Conservation (phyloP, 2,113 vertebrate genomes). For the Andinoacara biseriatus region DNA sequence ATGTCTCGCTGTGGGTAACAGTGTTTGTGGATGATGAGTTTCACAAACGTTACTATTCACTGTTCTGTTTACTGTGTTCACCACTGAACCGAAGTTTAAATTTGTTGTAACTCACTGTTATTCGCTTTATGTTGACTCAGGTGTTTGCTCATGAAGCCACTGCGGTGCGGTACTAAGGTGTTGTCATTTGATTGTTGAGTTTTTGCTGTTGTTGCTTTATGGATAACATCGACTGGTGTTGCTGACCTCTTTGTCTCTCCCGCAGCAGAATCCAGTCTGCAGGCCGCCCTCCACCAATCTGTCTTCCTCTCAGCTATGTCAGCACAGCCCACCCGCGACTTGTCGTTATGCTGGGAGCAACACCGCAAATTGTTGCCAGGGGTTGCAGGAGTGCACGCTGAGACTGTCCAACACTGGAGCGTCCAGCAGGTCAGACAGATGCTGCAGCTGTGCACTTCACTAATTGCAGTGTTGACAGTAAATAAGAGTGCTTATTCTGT, state of each 20-base stretch:
- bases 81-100: background rate
- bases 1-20: background rate
- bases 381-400: slow-evolving; percentile 64
- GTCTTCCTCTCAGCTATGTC: slow-evolving; percentile 79
- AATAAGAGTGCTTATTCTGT: background rate
- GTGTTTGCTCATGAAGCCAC: background rate
- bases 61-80: background rate
- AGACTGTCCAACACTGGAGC: slow-evolving; percentile 74
- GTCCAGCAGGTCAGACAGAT: slow-evolving; percentile 74
- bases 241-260: background rate
- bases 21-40: background rate
- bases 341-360: slow-evolving; percentile 78
- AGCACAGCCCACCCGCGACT: slow-evolving; percentile 70
- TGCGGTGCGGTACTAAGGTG: background rate
- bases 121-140: no score
- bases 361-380: slow-evolving; percentile 78
- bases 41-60: background rate
- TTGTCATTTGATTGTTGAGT: background rate
- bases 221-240: background rate
- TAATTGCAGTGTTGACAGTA: background rate
- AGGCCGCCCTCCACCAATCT: slow-evolving; percentile 71
- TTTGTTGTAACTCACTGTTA: rapidly evolving
- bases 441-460: background rate
- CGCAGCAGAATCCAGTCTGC: slow-evolving; percentile 60
- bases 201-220: background rate